Conservation (phyloP, 2,888 invertebrate species). For the Sphinx pinastri region DNA sequence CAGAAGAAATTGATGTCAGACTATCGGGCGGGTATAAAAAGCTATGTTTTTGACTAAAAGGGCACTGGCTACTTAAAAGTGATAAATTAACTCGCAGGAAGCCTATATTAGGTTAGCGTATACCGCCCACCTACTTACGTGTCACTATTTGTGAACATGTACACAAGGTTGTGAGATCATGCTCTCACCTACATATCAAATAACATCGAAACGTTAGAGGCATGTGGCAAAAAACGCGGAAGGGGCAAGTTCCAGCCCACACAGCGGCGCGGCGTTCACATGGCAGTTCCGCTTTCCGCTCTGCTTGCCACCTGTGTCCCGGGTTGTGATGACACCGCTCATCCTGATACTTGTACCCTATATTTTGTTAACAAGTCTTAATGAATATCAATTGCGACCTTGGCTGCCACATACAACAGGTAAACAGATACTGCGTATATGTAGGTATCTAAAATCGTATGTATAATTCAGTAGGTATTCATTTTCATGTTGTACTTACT, state of each 20-base stretch:
- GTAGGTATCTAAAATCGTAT: too few relatives aligned
- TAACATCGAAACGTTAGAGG: constrained; percentile 67
- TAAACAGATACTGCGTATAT: too few relatives aligned
- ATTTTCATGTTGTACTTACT: too few relatives aligned
- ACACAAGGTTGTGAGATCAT: constrained; percentile 44
- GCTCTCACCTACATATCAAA: constrained; percentile 54
- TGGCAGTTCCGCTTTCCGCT: constrained; percentile 62
- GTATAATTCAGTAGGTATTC: too few relatives aligned
- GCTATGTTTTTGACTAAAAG: not conserved
- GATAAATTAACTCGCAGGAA: not conserved
- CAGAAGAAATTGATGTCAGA: too few relatives aligned
- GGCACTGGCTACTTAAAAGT: not conserved
- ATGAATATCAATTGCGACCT: not conserved
- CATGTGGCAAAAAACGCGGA: constrained; percentile 63
- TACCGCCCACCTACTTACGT: not conserved
- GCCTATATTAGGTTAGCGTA: constrained; percentile 7
- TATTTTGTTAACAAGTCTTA: constrained; percentile 2
- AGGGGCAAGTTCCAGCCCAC: constrained; percentile 36
- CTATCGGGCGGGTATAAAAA: too few relatives aligned
- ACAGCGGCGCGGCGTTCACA: constrained; percentile 28
- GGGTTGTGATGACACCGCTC: constrained; percentile 39
- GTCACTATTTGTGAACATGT: constrained; percentile 9
- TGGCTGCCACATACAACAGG: not conserved
- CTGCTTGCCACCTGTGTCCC: constrained; percentile 49
- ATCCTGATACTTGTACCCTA: constrained; percentile 32